Conservation (phyloP, 2,797 vertebrate genomes). For the Tenualosa thibaudeaui region DNA sequence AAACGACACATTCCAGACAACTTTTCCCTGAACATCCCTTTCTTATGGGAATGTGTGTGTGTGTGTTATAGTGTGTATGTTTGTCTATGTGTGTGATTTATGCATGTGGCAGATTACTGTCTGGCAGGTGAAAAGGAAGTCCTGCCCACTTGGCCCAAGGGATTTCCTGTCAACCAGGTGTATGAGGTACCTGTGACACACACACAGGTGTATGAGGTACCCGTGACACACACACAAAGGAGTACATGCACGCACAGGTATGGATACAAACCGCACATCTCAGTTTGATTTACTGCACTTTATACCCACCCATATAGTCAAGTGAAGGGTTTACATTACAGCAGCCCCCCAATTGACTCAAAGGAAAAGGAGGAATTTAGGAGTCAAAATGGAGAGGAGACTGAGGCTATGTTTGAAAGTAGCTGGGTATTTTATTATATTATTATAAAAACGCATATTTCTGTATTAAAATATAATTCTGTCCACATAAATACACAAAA, state of each 20-base stretch:
- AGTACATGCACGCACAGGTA: slow-evolving; percentile 1
- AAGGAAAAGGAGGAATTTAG: too few relatives aligned
- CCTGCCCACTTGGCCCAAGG: slow-evolving; percentile 20
- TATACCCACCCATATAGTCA: neutral
- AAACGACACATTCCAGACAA: neutral
- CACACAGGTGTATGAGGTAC: too few relatives aligned
- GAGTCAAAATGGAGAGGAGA: too few relatives aligned
- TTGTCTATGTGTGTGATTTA: neutral
- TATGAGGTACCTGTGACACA: slow-evolving; percentile 2
- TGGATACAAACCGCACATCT: neutral
- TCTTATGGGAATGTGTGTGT: neutral
- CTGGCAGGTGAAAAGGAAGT: slow-evolving; percentile 17
- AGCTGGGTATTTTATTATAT: too few relatives aligned
- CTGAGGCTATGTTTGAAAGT: too few relatives aligned
- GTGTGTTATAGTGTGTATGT: neutral
- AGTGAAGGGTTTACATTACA: slow-evolving; percentile 16
- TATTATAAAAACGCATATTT: too few relatives aligned
- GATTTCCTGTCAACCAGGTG: slow-evolving; percentile 26
- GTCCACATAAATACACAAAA: too few relatives aligned
- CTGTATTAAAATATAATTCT: too few relatives aligned
- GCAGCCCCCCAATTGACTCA: neutral
- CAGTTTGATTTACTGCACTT: neutral
- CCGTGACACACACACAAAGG: neutral
- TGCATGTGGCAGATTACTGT: neutral
- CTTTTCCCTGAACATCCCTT: neutral